Base-by-base conservation (phyloP, 2,888 invertebrate genomes). In the Myopa testacea region DNA sequence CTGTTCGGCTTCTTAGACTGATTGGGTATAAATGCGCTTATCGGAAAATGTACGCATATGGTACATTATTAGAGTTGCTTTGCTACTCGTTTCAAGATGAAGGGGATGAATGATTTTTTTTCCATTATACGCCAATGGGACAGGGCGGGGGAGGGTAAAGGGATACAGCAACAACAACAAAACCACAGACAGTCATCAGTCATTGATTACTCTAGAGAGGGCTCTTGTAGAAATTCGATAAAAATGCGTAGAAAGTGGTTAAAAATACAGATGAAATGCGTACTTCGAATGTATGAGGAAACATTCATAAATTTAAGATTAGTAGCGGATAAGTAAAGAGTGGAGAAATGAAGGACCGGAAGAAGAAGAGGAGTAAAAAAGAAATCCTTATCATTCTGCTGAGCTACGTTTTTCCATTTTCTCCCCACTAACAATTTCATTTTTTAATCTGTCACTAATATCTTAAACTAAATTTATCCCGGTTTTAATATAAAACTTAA, bases 1-100 rank as follows among this genome's bases (percentile, higher is more conserved):
- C 79, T 82, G 80, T 81, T 4, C 12, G 14, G 84, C 84, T 84
- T 84, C 14, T 34, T 12, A 14, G 65, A 37, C 14, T 38, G 37
- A 34, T 38, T 37, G 12, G 14, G 16, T 34, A 16, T 4, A 26
- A 62, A 62, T 81, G 45, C 63, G 75, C 75, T 76, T 75, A 26
- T 6, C 5, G 34, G 62, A 62, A 65, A 65, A 65, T 65, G 38
- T 38, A 37, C 34, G 12, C 65, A 65, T 34, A 65, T 65, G 65
- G 50, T 69, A 71, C 78, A 71, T 78, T 62, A 45, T 10, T 8
- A 45, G 45, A 45, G 45, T 6, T 45, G 45, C 45, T 45, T 45
- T 26, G 26, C 58, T 19, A 55, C 16, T 55, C 3, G 1, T 16
- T 58, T 58, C n/a, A 62, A 62, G 62, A 26, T 10, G 19, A n/a